These are phyloP conservation scores for Pyrochroa serraticornis DNA, from an alignment of 2,888 invertebrate species.

Conservation along the genomic window DNA sequence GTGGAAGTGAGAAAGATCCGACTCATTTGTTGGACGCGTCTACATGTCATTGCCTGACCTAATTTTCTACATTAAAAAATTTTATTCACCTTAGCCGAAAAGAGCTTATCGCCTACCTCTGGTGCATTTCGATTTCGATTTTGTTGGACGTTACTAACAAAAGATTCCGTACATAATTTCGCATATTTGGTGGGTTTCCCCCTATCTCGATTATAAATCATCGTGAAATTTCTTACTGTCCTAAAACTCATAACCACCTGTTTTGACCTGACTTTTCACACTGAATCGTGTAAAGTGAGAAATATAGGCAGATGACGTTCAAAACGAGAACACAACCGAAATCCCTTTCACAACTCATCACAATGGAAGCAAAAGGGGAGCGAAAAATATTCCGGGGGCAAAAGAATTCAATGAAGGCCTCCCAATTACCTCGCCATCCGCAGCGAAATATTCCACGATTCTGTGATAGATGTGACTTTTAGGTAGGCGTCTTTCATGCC, in stretches of 20 bases:
- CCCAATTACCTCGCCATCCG: not conserved
- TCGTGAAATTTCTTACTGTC: not conserved
- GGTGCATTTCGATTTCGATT: no score
- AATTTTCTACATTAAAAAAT: no score
- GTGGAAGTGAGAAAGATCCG: no score
- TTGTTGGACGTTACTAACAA: constrained; percentile 4
- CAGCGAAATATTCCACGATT: not conserved
- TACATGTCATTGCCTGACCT: no score
- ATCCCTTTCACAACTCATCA: not conserved
- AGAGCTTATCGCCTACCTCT: no score
- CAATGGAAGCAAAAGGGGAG: not conserved
- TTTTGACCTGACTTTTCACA: constrained; percentile 1
- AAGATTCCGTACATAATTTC: constrained; percentile 6
- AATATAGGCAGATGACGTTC: constrained; percentile 1
- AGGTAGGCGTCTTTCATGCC: not conserved
- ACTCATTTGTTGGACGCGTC: no score
- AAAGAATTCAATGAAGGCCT: constrained; percentile 2
- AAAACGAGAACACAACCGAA: not conserved
- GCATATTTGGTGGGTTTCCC: not conserved
- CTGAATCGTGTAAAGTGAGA: not conserved
- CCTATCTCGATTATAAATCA: constrained; percentile 11
- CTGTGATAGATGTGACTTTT: not conserved
- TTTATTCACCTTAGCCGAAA: no score
- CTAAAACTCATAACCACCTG: constrained; percentile 16
- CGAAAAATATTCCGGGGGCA: not conserved